phyloP scores from a whole-genome alignment of 2,113 vertebrate genomes.

The Camelus bactrianus region DNA sequence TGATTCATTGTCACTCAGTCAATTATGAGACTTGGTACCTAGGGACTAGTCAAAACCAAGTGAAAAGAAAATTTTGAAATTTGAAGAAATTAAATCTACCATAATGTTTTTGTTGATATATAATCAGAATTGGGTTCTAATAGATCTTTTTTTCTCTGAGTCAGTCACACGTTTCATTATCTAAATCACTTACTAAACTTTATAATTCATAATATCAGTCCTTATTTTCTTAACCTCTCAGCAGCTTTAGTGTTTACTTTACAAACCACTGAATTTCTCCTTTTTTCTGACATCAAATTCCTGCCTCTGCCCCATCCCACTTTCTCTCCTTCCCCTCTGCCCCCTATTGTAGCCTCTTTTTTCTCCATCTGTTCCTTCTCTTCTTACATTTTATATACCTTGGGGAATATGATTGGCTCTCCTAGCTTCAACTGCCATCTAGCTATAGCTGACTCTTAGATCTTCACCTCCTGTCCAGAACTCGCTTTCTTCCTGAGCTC shows the following conservation, averaged over 20 bases:
- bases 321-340: neutral
- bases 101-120: neutral
- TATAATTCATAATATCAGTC: neutral
- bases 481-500: neutral
- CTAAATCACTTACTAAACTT: neutral
- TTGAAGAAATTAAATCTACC: neutral
- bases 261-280: neutral
- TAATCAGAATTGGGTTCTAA: conserved; percentile 4
- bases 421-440: neutral
- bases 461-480: neutral
- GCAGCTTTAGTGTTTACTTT: neutral
- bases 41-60: neutral
- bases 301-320: neutral
- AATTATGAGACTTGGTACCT: neutral
- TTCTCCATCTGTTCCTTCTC: neutral
- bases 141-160: conserved; percentile 25
- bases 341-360: neutral
- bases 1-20: neutral
- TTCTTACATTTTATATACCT: neutral
- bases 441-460: neutral
- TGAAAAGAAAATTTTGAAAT: conserved; percentile 16
- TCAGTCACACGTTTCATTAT: neutral
- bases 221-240: conserved; percentile 15
- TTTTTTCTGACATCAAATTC: neutral
- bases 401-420: neutral